Evolutionary conservation across 64 coral and sea anemone species (phyloP), one percentile per base, ranked within the genome.

Genomic region (Acropora yongei): DNA sequence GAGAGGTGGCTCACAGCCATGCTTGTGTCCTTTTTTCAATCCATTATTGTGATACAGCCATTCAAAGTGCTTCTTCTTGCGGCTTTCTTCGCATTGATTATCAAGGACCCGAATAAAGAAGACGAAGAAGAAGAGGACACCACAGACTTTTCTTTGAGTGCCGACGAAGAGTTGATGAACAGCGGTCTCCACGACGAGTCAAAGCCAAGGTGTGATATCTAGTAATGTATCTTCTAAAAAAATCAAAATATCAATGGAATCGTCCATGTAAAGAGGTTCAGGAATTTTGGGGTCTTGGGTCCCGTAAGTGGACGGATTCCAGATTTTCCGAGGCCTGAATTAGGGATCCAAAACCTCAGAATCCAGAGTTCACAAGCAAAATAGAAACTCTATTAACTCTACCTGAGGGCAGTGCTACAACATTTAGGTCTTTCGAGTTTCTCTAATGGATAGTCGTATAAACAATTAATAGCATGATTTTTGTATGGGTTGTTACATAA

Each of bases 21-120:
- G 93, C 63, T 95, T 68, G 88, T 98, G 17, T 98, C 96, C 8
- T 98, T 98, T 55, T 95, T 91, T 49, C 96, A 98, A 47, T 92
- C 90, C 18, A 88, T 98, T 1, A 44, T 98, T 8, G 91, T 98
- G 17, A 93, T 95, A 49, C 96, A 98, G 42, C 96, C 96, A 7
- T 77, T 93, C n/a, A 98, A 98, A 44, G 94, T 98, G 18, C 90
- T 98, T 68, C 51, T 95, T 39, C 58, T 95, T 43, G 96, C 94
- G 3, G 81, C 94, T 4, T 98, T 96, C 41, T 93, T 98, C 16
- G 96, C 96, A 30, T 80, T 98, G 11, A 90, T 98, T 11, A 93
- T 98, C 66, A 98, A 98, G 74, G 93, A 98, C 45, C 96, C 96
- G 16, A 88, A 98, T 44, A 98, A 98, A 65, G 96, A 98, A 55